Evolutionary conservation across 2,888 invertebrate species (phyloP), one percentile per base, ranked within the genome.

Genomic region (Ypsolopha scabrella): DNA sequence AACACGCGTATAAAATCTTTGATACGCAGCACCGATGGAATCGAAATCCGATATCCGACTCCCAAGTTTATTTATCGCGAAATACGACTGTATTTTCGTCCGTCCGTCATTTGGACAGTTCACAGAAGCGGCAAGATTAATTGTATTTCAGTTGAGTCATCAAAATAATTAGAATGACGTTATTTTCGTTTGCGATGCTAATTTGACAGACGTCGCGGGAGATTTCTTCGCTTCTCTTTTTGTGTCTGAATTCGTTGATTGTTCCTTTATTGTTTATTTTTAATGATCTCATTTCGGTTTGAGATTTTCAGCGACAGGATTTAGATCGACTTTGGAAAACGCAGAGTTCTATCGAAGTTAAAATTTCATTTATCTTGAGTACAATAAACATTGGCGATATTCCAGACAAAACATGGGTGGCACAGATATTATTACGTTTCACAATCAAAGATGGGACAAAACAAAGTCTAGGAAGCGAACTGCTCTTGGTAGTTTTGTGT

Each of bases 121-220:
- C 85, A 83, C 80, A 80, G 85, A 83, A 85, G 72, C 76, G 71
- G 76, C 77, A 80, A 86, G 85, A 86, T 86, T 86, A 83, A 86
- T 86, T 86, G 86, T 86, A 83, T 85, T 83, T 80, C 82, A 73
- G 77, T 83, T 85, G 86, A 86, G 80, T 85, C 85, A 86, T 85
- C 86, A 85, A 85, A 85, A 86, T 86, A 86, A 86, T 86, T 85
- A 85, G 85, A 85, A 86, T 85, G 80, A 81, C 80, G 85, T 83
- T 86, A 86, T 86, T 86, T 82, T 81, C 75, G 85, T 81, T 77
- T 79, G 74, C 78, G 83, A 81, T 83, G 82, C 80, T 85, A 85
- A 85, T 85, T 83, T 85, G 86, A 86, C 86, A 85, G 80, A 79
- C 86, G 86, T 82, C 82, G 85, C 82, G 85, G 85, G 85, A 82